These are phyloP conservation scores for Ophioninae sp. DNA, from an alignment of 2,888 invertebrate species.

Conservation along the genomic window DNA sequence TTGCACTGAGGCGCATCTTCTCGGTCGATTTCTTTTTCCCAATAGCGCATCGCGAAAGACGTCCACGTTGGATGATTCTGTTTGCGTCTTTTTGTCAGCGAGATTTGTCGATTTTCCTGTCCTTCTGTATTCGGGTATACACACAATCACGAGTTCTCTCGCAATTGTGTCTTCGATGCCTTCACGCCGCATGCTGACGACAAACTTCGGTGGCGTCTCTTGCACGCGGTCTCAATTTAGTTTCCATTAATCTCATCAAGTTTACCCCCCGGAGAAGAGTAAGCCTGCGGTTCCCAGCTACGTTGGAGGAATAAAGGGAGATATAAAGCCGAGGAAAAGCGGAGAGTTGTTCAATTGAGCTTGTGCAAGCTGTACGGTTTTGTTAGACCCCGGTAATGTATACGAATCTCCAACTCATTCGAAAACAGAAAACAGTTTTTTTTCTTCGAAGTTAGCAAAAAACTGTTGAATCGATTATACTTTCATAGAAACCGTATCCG, in stretches of 20 bases:
- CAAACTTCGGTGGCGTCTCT: slow-evolving; percentile 60
- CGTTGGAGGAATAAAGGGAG: neutral
- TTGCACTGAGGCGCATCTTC: neutral
- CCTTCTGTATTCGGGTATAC: neutral
- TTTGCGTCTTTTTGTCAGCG: neutral
- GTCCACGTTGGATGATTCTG: neutral
- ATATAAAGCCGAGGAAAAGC: neutral
- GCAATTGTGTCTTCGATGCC: slow-evolving; percentile 42
- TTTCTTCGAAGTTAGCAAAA: neutral
- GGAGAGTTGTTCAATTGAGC: neutral
- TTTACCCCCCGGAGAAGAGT: slow-evolving; percentile 31
- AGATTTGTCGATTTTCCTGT: neutral
- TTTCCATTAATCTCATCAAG: slow-evolving; percentile 68
- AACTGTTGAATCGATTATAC: neutral
- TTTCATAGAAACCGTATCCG: too few relatives aligned
- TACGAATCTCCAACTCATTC: neutral
- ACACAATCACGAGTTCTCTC: neutral
- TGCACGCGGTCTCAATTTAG: slow-evolving; percentile 65
- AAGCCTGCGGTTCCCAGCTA: slow-evolving; percentile 10
- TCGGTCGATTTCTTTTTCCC: neutral
- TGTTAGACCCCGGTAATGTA: neutral
- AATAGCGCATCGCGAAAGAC: neutral
- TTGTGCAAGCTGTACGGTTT: neutral
- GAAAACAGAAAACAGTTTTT: neutral
- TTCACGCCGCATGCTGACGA: slow-evolving; percentile 47